Evolutionary conservation across 2,113 vertebrate genomes (phyloP).

Genomic region (Nycticebus coucang): DNA sequence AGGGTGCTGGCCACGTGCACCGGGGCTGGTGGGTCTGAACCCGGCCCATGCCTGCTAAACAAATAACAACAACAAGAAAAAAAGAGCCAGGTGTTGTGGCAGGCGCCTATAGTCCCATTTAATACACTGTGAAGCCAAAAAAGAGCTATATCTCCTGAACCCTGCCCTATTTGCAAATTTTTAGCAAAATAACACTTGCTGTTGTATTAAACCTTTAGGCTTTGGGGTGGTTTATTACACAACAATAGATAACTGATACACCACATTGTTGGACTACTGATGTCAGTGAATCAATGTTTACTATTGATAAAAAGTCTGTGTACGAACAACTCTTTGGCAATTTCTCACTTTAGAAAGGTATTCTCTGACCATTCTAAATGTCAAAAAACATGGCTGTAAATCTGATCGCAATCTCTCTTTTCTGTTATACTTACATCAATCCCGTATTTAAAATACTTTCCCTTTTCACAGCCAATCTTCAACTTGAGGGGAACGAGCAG

Average conservation of each 20-base stretch:
- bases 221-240: neutral
- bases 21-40: too few species aligned
- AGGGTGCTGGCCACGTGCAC: too few species aligned
- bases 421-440: neutral
- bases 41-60: too few species aligned
- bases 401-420: neutral
- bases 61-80: too few species aligned
- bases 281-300: neutral
- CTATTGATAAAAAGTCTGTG: neutral
- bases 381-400: slow-evolving; percentile 20
- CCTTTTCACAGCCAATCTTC: neutral
- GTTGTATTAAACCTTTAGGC: neutral
- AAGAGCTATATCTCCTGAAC: neutral
- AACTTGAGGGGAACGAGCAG: neutral
- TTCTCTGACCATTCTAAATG: neutral
- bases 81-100: too few species aligned
- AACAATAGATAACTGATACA: neutral
- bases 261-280: neutral
- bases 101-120: neutral
- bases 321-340: neutral
- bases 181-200: neutral
- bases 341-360: neutral
- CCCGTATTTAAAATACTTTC: neutral
- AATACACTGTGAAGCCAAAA: neutral
- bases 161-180: neutral